phyloP scores from a whole-genome alignment of 1,140 invertebrate genomes.

The Idris sp. region DNA sequence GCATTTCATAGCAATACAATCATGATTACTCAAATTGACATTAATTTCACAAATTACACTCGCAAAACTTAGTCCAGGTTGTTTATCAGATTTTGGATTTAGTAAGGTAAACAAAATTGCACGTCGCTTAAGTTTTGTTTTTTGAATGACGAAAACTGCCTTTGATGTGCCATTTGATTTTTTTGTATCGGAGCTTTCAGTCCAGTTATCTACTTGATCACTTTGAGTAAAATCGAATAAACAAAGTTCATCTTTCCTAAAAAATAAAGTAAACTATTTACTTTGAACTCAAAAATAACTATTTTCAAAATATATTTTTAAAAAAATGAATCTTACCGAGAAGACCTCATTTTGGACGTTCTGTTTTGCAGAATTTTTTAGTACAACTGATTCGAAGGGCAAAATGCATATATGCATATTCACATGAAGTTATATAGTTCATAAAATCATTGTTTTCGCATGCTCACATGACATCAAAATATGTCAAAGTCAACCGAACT shows the following conservation, averaged over 20 bases:
- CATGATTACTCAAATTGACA: constrained; percentile 78
- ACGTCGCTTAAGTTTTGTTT: constrained; percentile 79
- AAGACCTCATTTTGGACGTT: constrained; percentile 13
- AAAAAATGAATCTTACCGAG: constrained; percentile 11
- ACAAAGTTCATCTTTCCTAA: constrained; percentile 53
- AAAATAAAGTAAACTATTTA: constrained; percentile 7
- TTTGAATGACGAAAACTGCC: constrained; percentile 80
- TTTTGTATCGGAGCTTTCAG: constrained; percentile 81
- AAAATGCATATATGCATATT: constrained; percentile 2
- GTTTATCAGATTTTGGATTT: constrained; percentile 82
- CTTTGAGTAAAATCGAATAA: constrained; percentile 68
- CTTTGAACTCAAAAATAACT: too few species aligned
- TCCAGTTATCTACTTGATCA: constrained; percentile 74
- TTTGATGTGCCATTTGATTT: constrained; percentile 82
- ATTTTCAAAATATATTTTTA: not conserved
- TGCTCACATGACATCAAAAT: constrained; percentile 23
- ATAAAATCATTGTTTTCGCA: constrained; percentile 12
- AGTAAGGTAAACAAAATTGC: constrained; percentile 83
- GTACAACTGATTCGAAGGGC: constrained; percentile 5
- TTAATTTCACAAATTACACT: constrained; percentile 78
- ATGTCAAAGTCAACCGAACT: not conserved
- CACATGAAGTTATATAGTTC: not conserved
- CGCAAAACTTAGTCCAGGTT: constrained; percentile 83
- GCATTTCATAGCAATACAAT: constrained; percentile 79
- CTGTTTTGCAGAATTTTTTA: constrained; percentile 4